A percentile compares a stretch with the other conserved stretches of the same genome.
Evolutionary conservation across 2,113 vertebrate genomes (phyloP).

Genomic region (Nymphicus hollandicus): DNA sequence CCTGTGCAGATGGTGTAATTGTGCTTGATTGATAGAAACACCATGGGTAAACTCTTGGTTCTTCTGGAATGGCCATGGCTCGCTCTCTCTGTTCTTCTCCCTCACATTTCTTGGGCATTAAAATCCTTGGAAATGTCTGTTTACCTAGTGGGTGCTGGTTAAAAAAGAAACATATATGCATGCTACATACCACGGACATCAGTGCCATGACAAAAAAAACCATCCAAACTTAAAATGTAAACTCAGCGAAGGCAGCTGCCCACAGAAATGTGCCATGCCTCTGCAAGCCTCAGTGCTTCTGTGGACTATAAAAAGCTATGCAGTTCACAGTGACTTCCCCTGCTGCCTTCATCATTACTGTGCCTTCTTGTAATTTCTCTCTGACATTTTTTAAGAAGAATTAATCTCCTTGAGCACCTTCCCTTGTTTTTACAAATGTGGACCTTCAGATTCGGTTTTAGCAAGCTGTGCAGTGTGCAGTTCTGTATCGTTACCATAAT

Average conservation of each 20-base stretch:
- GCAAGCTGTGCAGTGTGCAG: background rate
- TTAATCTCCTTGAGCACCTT: background rate
- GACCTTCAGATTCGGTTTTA: background rate
- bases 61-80: background rate
- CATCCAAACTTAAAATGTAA: background rate
- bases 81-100: background rate
- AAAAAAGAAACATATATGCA: background rate
- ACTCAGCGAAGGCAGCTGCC: background rate
- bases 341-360: background rate
- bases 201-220: background rate
- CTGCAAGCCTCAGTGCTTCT: background rate
- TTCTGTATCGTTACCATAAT: background rate
- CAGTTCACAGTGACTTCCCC: background rate
- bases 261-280: background rate
- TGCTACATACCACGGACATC: background rate
- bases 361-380: background rate
- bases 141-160: background rate
- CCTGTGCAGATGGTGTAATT: background rate
- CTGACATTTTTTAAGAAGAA: background rate
- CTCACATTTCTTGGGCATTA: background rate
- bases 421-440: background rate
- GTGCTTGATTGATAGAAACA: background rate
- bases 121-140: background rate
- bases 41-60: background rate
- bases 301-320: background rate